A percentile compares a stretch with the other conserved stretches of the same genome.
phyloP scores from a whole-genome alignment of 30 jellyfish, hydroid and myxozoan species.

The Aurelia sp. region DNA sequence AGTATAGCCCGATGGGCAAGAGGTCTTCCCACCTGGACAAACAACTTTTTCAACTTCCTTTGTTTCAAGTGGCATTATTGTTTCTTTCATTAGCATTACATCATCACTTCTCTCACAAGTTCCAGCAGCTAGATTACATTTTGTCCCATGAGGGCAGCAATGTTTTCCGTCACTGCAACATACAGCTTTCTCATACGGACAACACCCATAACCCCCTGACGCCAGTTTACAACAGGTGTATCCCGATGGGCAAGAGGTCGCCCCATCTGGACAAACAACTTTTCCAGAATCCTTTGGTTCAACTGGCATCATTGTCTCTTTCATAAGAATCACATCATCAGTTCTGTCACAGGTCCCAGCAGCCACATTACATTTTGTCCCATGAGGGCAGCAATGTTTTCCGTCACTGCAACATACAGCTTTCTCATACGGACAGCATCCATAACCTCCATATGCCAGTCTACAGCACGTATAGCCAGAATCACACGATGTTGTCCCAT shows the following conservation, averaged over 20 bases:
- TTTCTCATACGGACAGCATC: constrained; percentile 66
- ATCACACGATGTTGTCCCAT: constrained; percentile 28
- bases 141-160: constrained; percentile 71
- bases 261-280: constrained; percentile 52
- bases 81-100: background rate
- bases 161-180: constrained; percentile 69
- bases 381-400: constrained; percentile 58
- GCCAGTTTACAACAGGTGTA: constrained; percentile 68
- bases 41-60: background rate
- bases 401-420: constrained; percentile 66
- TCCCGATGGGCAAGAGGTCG: constrained; percentile 57
- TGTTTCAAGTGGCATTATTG: background rate
- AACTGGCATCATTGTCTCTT: background rate
- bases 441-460: constrained; percentile 42
- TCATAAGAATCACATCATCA: background rate
- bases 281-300: background rate
- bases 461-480: constrained; percentile 56
- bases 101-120: background rate
- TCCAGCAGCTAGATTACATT: constrained; percentile 34
- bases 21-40: constrained; percentile 54
- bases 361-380: constrained; percentile 31
- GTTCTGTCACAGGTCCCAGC: constrained; percentile 26
- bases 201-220: constrained; percentile 64
- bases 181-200: constrained; percentile 70
- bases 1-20: constrained; percentile 57